A percentile compares a stretch with the other conserved stretches of the same genome.
Evolutionary conservation across 2,888 invertebrate genomes (phyloP).

Genomic region (Steinernema hermaphroditum): DNA sequence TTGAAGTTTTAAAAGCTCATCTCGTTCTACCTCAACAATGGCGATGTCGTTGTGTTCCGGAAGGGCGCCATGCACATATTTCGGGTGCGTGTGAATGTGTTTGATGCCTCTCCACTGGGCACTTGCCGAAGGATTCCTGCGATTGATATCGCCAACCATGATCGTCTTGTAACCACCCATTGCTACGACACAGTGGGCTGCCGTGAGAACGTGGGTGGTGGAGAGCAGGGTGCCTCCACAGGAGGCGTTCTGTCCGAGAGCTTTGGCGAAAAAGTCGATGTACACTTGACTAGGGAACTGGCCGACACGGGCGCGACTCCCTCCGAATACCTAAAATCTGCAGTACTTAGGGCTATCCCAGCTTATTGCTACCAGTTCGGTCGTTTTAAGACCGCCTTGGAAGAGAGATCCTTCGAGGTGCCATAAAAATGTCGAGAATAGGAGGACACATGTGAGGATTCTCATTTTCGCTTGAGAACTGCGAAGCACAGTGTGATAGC

Average conservation of each 20-base stretch:
- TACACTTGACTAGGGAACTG: neutral
- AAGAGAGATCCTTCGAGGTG: no score
- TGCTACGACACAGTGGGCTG: slow-evolving; percentile 31
- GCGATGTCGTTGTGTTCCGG: no score
- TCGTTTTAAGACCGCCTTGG: no score
- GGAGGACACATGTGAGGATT: no score
- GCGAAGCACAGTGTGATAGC: no score
- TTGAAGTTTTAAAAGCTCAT: no score
- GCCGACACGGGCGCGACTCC: neutral
- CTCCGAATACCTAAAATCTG: neutral
- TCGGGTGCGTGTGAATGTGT: neutral
- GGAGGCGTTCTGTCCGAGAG: neutral
- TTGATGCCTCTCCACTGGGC: neutral
- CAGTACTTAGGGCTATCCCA: no score
- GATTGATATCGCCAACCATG: neutral
- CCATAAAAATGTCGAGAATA: no score
- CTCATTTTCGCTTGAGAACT: no score
- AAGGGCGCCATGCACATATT: neutral
- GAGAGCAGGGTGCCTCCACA: slow-evolving; percentile 35
- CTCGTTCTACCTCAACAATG: neutral
- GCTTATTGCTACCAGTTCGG: no score
- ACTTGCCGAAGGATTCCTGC: neutral
- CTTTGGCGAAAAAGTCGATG: neutral
- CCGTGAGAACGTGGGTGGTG: slow-evolving; percentile 32
- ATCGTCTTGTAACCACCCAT: neutral